phyloP scores from a whole-genome alignment of 2,888 invertebrate species.

The Dione juno region DNA sequence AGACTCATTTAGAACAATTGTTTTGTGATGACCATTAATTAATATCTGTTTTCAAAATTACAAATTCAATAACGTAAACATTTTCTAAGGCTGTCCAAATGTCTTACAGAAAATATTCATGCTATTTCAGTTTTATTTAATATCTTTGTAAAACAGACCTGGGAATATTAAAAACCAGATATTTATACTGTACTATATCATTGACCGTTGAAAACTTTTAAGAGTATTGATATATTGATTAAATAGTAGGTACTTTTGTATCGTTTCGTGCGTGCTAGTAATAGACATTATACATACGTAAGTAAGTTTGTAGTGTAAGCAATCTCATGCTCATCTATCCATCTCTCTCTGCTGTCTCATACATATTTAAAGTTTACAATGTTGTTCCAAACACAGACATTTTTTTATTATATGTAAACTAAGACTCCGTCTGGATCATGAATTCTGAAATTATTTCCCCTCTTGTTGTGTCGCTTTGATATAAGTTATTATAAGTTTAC shows the following conservation, averaged over 20 bases:
- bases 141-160: constrained; percentile 24
- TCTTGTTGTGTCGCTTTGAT: background rate
- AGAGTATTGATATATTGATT: background rate
- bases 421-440: background rate
- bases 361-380: background rate
- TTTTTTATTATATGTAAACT: background rate
- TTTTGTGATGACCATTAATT: background rate
- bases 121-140: constrained; percentile 12
- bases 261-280: background rate
- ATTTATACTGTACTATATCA: background rate
- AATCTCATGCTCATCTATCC: too few relatives aligned
- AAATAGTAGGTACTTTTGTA: background rate
- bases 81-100: background rate
- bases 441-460: background rate
- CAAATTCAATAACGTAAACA: background rate
- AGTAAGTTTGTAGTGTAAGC: too few relatives aligned
- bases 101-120: constrained; percentile 5
- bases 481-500: background rate
- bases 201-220: background rate
- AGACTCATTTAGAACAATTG: background rate
- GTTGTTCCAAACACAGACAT: background rate
- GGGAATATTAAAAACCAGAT: background rate
- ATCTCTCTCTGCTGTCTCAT: background rate
- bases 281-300: background rate
- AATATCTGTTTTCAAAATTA: background rate